Evolutionary conservation across 2,113 vertebrate species (phyloP).

Genomic region (Brienomyrus brachyistius): DNA sequence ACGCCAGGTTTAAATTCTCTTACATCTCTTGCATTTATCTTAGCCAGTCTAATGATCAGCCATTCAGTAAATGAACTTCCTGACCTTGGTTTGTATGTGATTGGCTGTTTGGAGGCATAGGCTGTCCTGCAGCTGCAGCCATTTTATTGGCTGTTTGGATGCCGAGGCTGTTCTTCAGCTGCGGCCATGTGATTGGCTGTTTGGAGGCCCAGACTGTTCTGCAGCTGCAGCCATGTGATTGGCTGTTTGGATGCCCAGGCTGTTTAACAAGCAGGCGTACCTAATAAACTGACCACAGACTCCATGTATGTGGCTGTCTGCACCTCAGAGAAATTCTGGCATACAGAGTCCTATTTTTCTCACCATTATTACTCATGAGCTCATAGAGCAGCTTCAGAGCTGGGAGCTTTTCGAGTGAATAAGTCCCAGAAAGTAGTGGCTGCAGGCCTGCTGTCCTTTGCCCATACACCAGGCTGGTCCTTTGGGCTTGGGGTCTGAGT

Average conservation of each 20-base stretch:
- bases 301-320: not conserved
- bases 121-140: too few relatives aligned
- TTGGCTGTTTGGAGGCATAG: not conserved
- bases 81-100: not conserved
- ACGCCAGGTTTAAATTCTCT: not conserved
- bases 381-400: constrained; percentile 65
- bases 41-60: not conserved
- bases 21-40: not conserved
- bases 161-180: too few relatives aligned
- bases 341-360: not conserved
- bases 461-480: constrained; percentile 37
- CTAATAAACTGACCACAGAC: not conserved
- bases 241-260: too few relatives aligned
- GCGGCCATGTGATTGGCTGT: too few relatives aligned
- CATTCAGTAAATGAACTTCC: not conserved
- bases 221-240: too few relatives aligned
- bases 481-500: constrained; percentile 32
- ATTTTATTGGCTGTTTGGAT: too few relatives aligned
- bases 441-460: constrained; percentile 42
- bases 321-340: not conserved
- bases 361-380: not conserved
- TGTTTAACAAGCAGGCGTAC: not conserved
- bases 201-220: too few relatives aligned
- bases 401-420: constrained; percentile 60
- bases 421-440: constrained; percentile 64